phyloP scores from a whole-genome alignment of 1,140 invertebrate species.

The Camponotus vicinus region DNA sequence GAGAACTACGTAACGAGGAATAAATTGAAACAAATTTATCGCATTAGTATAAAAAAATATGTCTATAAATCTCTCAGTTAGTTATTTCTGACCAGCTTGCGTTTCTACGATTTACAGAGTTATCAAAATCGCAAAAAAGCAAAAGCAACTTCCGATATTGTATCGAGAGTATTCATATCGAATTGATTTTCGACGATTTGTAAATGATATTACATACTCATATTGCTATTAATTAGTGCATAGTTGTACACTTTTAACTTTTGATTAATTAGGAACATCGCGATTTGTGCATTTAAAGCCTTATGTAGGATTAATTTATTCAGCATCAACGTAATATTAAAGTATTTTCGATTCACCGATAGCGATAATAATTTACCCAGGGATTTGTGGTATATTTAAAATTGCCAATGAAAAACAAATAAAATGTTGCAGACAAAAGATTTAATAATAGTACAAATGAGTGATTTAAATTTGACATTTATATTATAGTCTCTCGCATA shows the following conservation, averaged over 20 bases:
- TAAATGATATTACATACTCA: conserved; percentile 13
- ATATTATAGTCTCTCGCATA: neutral
- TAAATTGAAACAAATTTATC: neutral
- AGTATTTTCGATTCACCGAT: neutral
- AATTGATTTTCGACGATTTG: conserved; percentile 27
- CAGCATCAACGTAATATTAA: conserved; percentile 27
- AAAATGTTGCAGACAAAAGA: neutral
- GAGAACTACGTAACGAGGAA: neutral
- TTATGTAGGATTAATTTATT: conserved; percentile 44
- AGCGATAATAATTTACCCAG: conserved; percentile 31
- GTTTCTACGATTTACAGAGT: neutral
- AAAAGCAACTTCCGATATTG: conserved; percentile 1
- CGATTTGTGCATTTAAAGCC: conserved; percentile 8
- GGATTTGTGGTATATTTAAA: neutral
- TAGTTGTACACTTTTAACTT: conserved; percentile 16
- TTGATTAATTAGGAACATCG: conserved; percentile 11
- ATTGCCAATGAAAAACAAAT: conserved; percentile 16
- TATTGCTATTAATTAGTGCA: conserved; percentile 20
- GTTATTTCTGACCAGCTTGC: neutral
- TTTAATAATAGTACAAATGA: neutral
- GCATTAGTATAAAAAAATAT: neutral
- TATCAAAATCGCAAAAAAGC: conserved; percentile 12
- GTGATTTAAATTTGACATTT: conserved; percentile 11
- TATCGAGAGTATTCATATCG: neutral
- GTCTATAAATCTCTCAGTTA: neutral